Conservation (phyloP, 2,888 invertebrate genomes). For the Ommatoiulus sabulosus region DNA sequence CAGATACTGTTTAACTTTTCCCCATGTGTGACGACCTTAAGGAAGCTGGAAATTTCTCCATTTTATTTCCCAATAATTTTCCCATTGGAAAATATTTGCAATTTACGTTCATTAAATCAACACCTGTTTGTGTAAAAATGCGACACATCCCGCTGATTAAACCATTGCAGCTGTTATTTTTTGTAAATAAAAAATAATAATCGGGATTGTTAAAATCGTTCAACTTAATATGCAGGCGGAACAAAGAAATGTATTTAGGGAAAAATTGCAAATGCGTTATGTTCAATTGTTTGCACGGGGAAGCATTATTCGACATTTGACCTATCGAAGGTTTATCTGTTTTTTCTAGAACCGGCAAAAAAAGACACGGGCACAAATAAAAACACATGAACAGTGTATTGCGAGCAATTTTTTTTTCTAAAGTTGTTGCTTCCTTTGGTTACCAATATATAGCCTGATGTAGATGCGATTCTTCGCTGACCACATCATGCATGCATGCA, state of each 20-base stretch:
- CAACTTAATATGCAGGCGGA: too few species aligned
- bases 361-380: background rate
- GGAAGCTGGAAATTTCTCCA: too few species aligned
- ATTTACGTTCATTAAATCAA: too few species aligned
- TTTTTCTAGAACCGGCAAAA: background rate
- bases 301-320: background rate
- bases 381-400: background rate
- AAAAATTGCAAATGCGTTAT: background rate
- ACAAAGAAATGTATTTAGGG: background rate
- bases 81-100: too few species aligned
- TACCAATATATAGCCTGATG: background rate
- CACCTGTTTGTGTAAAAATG: too few species aligned
- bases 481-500: slow-evolving; percentile 31
- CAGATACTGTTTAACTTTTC: too few species aligned
- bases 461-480: slow-evolving; percentile 1
- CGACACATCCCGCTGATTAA: too few species aligned
- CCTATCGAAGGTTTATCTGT: background rate
- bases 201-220: too few species aligned
- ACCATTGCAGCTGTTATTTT: too few species aligned
- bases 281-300: background rate
- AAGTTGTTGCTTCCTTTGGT: background rate
- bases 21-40: too few species aligned
- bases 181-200: too few species aligned
- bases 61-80: too few species aligned
- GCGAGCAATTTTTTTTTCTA: background rate